phyloP scores from a whole-genome alignment of 1,140 invertebrate species.

The Drosophila equinoxialis region DNA sequence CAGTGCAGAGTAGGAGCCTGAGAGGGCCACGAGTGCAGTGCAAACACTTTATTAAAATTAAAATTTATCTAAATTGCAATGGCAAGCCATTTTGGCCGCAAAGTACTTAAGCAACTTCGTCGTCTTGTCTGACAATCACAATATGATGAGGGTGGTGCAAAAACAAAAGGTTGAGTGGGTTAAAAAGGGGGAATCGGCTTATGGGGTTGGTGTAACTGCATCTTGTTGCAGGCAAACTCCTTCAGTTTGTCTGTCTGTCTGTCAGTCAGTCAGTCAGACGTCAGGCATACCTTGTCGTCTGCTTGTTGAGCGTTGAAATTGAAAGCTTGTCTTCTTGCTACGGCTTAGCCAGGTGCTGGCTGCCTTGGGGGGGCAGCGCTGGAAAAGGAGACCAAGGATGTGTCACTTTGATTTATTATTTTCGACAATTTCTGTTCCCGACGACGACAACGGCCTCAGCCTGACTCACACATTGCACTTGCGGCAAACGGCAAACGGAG shows the following conservation, averaged over 20 bases:
- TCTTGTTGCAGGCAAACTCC: conserved; percentile 1
- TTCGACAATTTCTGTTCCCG: conserved; percentile 54
- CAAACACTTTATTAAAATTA: conserved; percentile 81
- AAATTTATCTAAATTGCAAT: conserved; percentile 78
- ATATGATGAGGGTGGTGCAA: conserved; percentile 30
- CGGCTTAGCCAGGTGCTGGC: conserved; percentile 30
- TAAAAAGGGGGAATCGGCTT: not conserved
- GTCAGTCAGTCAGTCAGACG: conserved; percentile 44
- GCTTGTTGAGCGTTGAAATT: conserved; percentile 56
- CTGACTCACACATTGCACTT: conserved; percentile 26
- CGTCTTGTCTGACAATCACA: conserved; percentile 41
- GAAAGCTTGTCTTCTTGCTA: conserved; percentile 51
- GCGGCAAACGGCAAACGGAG: not conserved
- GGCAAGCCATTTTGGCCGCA: conserved; percentile 72
- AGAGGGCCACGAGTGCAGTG: conserved; percentile 63
- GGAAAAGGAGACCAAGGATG: conserved; percentile 21
- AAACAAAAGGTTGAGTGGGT: conserved; percentile 20
- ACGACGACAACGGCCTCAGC: not conserved
- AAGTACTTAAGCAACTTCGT: conserved; percentile 64
- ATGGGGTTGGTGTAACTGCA: conserved; percentile 18
- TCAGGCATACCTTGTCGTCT: conserved; percentile 40
- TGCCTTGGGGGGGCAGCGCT: conserved; percentile 12
- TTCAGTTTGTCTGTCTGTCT: conserved; percentile 4
- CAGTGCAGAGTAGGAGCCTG: conserved; percentile 44
- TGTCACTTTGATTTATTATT: conserved; percentile 71